Conservation (phyloP, 2,888 invertebrate species). For the Calameuta idolon region DNA sequence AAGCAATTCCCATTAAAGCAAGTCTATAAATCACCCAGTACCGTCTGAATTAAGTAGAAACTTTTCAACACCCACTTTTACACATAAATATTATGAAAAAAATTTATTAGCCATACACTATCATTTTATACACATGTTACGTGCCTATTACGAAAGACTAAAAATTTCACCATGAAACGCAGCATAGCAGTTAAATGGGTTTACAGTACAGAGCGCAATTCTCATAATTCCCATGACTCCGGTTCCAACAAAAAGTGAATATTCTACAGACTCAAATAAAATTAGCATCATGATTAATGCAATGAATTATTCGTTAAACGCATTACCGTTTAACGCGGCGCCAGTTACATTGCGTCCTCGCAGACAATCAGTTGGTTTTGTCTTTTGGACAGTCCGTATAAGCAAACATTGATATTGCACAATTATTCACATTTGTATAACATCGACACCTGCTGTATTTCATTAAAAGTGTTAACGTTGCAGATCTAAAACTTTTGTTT, state of each 20-base stretch:
- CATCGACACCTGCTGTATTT: background rate
- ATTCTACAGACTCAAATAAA: background rate
- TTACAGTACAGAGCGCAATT: background rate
- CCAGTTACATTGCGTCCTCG: background rate
- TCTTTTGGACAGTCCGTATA: background rate
- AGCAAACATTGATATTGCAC: background rate
- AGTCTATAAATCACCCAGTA: background rate
- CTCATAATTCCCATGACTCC: background rate
- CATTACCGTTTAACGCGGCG: background rate
- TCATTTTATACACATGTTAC: background rate
- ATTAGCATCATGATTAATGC: background rate
- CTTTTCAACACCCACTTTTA: background rate
- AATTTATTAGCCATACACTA: background rate
- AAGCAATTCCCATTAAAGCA: background rate
- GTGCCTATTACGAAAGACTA: background rate
- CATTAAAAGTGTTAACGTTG: background rate
- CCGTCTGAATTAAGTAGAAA: background rate
- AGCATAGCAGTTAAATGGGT: background rate
- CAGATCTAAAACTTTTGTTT: slow-evolving; percentile 9
- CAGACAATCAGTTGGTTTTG: background rate
- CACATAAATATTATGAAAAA: background rate
- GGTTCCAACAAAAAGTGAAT: background rate
- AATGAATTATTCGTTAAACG: background rate
- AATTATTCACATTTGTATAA: background rate
- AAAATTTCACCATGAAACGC: background rate